Evolutionary conservation across 1,140 invertebrate genomes (phyloP), one percentile per base, ranked within the genome.

Genomic region (Sitophilus oryzae): DNA sequence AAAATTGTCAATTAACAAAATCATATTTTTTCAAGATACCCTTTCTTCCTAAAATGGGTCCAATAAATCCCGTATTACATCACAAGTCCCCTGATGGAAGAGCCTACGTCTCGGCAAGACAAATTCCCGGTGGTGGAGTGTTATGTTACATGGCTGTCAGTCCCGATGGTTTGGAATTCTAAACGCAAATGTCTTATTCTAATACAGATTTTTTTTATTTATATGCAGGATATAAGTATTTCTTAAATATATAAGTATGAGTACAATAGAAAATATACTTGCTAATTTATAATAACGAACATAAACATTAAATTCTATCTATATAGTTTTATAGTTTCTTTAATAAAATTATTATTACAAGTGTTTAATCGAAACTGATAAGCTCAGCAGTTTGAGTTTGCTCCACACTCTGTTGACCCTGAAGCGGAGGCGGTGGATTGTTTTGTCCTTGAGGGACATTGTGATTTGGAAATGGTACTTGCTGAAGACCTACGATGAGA

Each of bases 361-460:
- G n/a, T n/a, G 47, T 65, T 77, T 75, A 86, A 73, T 86, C 83
- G 67, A 86, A 86, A 66, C 80, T 83, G 44, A 86, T 86, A 1
- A 86, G 71, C 69, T 86, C 83, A 42, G 81, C 83, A 3, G 82
- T 84, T 61, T 65, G 58, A 0, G 75, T 68, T 34, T 74, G 75
- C 19, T 71, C 70, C 38, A 68, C 66, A 42, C 69, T 67, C 40
- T 57, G 56, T 9, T 36, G 46, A 21, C 42, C 40, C 40, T 62
- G 62, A 14, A 43, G 63, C 56, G 56, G 44, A 0, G 57, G 61
- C 2, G 56, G 62, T 21, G 20, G 40, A n/a, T n/a, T n/a, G n/a
- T n/a, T n/a, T n/a, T n/a, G n/a, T 35, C 51, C 46, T 43, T 58
- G 60, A 9, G 54, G 61, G 56, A 40, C 48, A 46, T 30, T 25